Evolutionary conservation across 2,797 vertebrate species (phyloP).

Genomic region (Phrynocephalus forsythii): DNA sequence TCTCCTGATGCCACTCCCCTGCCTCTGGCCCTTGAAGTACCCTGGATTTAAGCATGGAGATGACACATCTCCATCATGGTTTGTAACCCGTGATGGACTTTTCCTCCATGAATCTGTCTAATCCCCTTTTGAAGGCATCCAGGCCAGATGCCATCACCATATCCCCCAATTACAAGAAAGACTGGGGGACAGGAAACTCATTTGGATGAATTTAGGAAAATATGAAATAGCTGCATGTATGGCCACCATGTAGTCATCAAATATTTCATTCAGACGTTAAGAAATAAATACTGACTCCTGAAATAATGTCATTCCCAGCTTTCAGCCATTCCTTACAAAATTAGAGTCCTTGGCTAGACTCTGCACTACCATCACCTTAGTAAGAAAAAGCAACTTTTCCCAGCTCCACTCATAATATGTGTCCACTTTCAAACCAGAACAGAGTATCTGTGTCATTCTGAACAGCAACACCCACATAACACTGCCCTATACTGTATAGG

Average conservation of each 20-base stretch:
- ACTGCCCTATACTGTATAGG: too few relatives aligned
- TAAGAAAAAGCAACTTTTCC: too few relatives aligned
- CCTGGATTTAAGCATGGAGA: too few relatives aligned
- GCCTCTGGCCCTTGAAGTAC: too few relatives aligned
- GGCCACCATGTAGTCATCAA: not conserved
- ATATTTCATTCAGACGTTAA: not conserved
- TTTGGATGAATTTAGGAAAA: constrained; percentile 46
- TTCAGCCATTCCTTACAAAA: not conserved
- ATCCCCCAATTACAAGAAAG: constrained; percentile 35
- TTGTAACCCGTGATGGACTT: too few relatives aligned
- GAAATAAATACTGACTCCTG: not conserved
- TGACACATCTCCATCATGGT: too few relatives aligned
- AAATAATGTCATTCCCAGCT: not conserved
- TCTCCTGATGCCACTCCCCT: too few relatives aligned
- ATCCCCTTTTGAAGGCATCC: too few relatives aligned
- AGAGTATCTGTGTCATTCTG: too few relatives aligned
- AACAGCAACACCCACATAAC: too few relatives aligned
- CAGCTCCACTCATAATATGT: not conserved
- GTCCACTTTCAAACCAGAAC: not conserved
- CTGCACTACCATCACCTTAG: not conserved
- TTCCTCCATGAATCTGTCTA: too few relatives aligned
- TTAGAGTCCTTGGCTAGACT: not conserved
- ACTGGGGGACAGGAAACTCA: constrained; percentile 38
- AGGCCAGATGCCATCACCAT: too few relatives aligned
- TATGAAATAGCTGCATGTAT: constrained; percentile 34